Evolutionary conservation across 2,888 invertebrate genomes (phyloP).

Genomic region (Melanotus villosus): DNA sequence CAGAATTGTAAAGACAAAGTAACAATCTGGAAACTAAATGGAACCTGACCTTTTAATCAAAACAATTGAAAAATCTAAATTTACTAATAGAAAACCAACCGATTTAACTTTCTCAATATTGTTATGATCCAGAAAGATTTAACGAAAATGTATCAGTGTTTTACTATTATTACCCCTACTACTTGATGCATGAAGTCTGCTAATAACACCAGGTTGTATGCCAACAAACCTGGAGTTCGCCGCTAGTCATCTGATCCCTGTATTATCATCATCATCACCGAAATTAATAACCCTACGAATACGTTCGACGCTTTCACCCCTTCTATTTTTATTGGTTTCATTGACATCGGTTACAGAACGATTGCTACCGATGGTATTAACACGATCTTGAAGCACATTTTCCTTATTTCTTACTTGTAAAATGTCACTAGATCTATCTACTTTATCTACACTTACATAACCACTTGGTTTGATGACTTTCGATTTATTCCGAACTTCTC

Average conservation of each 20-base stretch:
- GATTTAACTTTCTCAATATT: too few relatives aligned
- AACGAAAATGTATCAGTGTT: constrained; percentile 42
- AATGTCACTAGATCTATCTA: constrained; percentile 58
- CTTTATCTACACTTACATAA: constrained; percentile 69
- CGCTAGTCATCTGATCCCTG: constrained; percentile 52
- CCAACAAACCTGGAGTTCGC: constrained; percentile 15
- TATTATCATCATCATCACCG: constrained; percentile 56
- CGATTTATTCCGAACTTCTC: constrained; percentile 62
- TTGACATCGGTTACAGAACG: background rate
- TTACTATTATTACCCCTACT: constrained; percentile 10
- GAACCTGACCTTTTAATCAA: too few relatives aligned
- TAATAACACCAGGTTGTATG: constrained; percentile 30
- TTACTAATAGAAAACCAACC: too few relatives aligned
- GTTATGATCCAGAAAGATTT: too few relatives aligned
- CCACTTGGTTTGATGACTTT: constrained; percentile 69
- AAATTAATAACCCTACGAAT: constrained; percentile 64
- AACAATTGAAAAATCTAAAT: too few relatives aligned
- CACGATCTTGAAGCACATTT: constrained; percentile 45
- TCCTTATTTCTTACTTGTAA: constrained; percentile 43
- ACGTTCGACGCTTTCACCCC: constrained; percentile 56
- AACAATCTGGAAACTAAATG: too few relatives aligned
- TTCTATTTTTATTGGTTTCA: constrained; percentile 7
- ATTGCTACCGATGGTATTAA: constrained; percentile 45
- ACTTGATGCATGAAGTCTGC: constrained; percentile 14
- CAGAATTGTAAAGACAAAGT: too few relatives aligned